These are phyloP conservation scores for Schizothorax lantsangensis DNA, from an alignment of 2,797 vertebrate genomes.

Conservation along the genomic window DNA sequence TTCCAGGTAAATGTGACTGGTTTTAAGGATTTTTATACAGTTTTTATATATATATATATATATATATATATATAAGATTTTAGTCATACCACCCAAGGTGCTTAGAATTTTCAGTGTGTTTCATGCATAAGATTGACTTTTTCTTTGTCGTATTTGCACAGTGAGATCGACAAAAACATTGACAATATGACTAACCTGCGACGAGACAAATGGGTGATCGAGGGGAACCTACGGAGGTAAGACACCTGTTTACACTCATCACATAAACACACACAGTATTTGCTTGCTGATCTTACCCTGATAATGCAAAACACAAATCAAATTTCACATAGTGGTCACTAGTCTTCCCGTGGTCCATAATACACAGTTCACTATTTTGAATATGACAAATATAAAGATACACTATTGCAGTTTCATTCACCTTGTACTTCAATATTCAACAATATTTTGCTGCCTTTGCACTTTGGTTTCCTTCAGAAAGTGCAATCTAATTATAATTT, in stretches of 20 bases:
- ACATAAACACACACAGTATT: not conserved
- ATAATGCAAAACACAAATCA: not conserved
- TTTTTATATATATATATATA: no score
- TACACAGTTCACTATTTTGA: not conserved
- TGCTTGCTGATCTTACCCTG: not conserved
- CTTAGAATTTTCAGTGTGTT: not conserved
- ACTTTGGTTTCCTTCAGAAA: not conserved
- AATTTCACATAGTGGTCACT: not conserved
- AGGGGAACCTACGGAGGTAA: slow-evolving; percentile 97
- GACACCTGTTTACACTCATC: slow-evolving; percentile 64
- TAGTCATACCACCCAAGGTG: not conserved
- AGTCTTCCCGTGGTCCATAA: not conserved
- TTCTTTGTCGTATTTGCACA: slow-evolving; percentile 74
- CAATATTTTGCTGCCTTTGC: not conserved
- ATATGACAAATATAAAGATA: not conserved
- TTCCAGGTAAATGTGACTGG: no score
- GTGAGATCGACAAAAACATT: slow-evolving; percentile 97
- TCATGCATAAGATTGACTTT: not conserved
- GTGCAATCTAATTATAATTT: not conserved
- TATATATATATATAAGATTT: not conserved
- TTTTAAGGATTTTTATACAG: no score
- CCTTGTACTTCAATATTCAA: not conserved
- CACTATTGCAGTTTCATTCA: not conserved
- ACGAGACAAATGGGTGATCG: slow-evolving; percentile 93
- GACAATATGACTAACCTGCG: slow-evolving; percentile 95